A percentile compares a stretch with the other conserved stretches of the same genome.
Evolutionary conservation across 2,888 invertebrate genomes (phyloP).

Genomic region (Drosophila anceps): DNA sequence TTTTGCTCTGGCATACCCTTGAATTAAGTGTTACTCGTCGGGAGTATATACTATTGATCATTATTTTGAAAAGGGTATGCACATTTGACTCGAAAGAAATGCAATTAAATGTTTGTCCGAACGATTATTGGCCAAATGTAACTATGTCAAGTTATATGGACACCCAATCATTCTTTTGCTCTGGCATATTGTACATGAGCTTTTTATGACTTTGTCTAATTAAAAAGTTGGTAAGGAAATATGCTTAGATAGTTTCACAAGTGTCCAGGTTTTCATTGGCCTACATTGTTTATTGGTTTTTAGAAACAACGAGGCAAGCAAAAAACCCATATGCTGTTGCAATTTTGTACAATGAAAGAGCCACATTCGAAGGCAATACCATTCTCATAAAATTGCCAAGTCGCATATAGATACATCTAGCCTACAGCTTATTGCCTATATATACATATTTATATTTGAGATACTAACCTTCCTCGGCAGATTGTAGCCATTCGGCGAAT

Average conservation of each 20-base stretch:
- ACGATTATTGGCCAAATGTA: slow-evolving; percentile 78
- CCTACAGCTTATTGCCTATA: background rate
- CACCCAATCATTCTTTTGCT: slow-evolving; percentile 78
- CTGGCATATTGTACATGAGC: slow-evolving; percentile 60
- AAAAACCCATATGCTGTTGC: slow-evolving; percentile 80
- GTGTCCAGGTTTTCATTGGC: slow-evolving; percentile 83
- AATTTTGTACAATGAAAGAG: slow-evolving; percentile 72
- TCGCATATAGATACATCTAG: background rate
- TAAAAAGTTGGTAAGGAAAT: slow-evolving; percentile 43
- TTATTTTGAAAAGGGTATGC: slow-evolving; percentile 19
- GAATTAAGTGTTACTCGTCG: slow-evolving; percentile 11
- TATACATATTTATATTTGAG: background rate
- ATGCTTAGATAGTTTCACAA: slow-evolving; percentile 22
- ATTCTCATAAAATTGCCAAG: slow-evolving; percentile 71
- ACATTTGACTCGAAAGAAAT: background rate
- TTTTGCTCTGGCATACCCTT: slow-evolving; percentile 65
- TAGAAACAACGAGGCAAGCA: slow-evolving; percentile 82
- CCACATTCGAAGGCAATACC: slow-evolving; percentile 48
- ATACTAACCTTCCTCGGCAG: slow-evolving; percentile 93
- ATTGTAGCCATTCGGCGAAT: slow-evolving; percentile 98
- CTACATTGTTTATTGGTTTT: slow-evolving; percentile 65
- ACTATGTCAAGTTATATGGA: slow-evolving; percentile 74
- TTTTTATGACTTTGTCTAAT: slow-evolving; percentile 22
- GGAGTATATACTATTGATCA: slow-evolving; percentile 8
- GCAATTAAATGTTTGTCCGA: slow-evolving; percentile 45